These are phyloP conservation scores for Heterotilapia buettikoferi DNA, from an alignment of 2,113 vertebrate genomes.

Conservation along the genomic window DNA sequence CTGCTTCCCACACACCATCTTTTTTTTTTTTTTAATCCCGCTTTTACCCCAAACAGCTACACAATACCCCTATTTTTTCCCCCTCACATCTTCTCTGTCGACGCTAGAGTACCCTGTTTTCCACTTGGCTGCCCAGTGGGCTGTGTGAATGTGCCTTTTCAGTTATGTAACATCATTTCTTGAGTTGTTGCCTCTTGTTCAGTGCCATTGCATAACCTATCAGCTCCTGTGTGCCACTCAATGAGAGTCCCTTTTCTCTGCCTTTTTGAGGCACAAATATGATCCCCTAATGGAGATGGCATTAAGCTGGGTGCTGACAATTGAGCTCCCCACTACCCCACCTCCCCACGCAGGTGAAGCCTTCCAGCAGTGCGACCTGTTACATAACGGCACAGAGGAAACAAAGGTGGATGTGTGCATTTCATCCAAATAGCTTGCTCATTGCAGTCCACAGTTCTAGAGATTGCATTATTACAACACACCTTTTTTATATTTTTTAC, in stretches of 20 bases:
- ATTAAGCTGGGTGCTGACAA: slow-evolving; percentile 24
- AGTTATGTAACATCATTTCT: slow-evolving; percentile 67
- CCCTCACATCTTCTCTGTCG: neutral
- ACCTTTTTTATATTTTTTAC: neutral
- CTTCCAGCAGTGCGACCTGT: slow-evolving; percentile 1
- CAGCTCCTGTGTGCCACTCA: slow-evolving; percentile 29
- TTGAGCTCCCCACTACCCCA: neutral
- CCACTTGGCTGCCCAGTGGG: slow-evolving; percentile 43
- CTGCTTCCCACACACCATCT: slow-evolving; percentile 51
- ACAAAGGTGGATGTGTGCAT: neutral
- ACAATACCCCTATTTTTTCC: slow-evolving; percentile 12
- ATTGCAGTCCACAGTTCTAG: neutral
- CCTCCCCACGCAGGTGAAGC: slow-evolving; percentile 24
- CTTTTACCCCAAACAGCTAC: slow-evolving; percentile 21
- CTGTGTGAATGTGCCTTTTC: slow-evolving; percentile 54
- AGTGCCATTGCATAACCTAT: slow-evolving; percentile 53
- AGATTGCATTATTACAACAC: neutral
- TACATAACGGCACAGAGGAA: slow-evolving; percentile 12
- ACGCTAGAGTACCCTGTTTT: slow-evolving; percentile 37
- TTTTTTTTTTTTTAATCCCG: neutral
- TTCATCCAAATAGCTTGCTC: neutral
- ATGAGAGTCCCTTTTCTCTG: slow-evolving; percentile 18
- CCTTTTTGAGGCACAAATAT: slow-evolving; percentile 44
- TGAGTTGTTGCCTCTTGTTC: slow-evolving; percentile 44
- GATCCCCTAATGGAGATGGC: slow-evolving; percentile 49